These are phyloP conservation scores for Myiagra hebetior DNA, from an alignment of 2,113 vertebrate genomes.

Conservation along the genomic window DNA sequence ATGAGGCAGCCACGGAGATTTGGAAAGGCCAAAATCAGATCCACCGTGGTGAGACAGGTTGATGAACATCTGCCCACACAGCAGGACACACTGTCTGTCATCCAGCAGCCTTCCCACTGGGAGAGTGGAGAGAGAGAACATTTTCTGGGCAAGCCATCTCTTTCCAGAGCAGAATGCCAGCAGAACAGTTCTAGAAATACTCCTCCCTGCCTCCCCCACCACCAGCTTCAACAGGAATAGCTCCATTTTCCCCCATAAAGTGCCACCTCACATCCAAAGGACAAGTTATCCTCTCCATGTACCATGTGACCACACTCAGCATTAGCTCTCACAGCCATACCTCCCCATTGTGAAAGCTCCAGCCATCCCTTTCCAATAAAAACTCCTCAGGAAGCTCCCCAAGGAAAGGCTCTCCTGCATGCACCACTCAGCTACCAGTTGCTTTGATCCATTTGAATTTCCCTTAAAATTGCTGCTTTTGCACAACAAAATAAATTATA, in stretches of 20 bases:
- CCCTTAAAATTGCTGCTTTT: neutral
- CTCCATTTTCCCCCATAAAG: fast-evolving
- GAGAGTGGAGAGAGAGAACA: neutral
- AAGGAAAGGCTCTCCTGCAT: neutral
- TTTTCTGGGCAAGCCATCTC: neutral
- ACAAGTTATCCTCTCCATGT: neutral
- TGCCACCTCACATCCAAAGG: neutral
- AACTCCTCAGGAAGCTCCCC: neutral
- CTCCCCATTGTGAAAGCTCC: neutral
- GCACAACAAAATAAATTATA: neutral
- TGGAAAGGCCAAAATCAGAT: neutral
- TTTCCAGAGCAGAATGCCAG: neutral
- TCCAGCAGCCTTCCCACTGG: neutral
- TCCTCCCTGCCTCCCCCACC: fast-evolving
- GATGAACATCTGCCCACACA: neutral
- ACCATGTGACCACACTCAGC: fast-evolving
- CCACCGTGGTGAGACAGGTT: fast-evolving
- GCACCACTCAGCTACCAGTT: neutral
- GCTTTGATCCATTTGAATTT: neutral
- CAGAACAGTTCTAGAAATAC: neutral
- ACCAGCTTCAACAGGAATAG: neutral
- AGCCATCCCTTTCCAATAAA: neutral
- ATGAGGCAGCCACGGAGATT: neutral
- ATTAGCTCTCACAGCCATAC: neutral
- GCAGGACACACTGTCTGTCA: neutral